Conservation (phyloP, 2,113 vertebrate genomes). For the Vireo altiloquus region DNA sequence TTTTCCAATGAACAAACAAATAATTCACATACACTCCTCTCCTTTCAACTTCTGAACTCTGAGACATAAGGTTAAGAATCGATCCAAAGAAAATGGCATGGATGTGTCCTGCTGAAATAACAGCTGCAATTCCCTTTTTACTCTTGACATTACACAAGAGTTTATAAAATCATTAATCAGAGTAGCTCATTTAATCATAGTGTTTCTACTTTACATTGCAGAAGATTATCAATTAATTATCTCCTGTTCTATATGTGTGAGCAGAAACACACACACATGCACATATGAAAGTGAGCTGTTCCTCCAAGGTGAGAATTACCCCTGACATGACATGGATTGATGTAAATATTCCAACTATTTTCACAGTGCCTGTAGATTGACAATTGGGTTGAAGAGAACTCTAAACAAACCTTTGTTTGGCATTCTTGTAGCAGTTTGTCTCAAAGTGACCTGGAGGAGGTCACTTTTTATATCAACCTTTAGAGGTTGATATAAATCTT, state of each 20-base stretch:
- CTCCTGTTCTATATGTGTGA: background rate
- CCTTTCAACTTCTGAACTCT: background rate
- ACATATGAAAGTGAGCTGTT: background rate
- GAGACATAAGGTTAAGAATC: background rate
- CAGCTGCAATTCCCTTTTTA: background rate
- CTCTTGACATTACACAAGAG: background rate
- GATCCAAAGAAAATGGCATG: background rate
- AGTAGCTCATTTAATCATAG: background rate
- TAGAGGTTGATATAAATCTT: background rate
- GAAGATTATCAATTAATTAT: background rate
- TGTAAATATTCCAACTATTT: background rate
- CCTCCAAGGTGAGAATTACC: background rate
- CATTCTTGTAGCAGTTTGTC: background rate
- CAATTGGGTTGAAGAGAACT: background rate
- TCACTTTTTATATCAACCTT: too few species aligned
- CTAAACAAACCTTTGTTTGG: conserved; percentile 7
- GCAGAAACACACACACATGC: background rate
- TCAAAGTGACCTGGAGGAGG: background rate
- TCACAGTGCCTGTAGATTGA: background rate
- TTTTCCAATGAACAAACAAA: background rate
- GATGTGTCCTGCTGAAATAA: background rate
- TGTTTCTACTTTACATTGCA: background rate
- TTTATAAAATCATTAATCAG: background rate
- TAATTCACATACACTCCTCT: background rate
- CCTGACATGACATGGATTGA: background rate